These are phyloP conservation scores for Megalopta genalis DNA, from an alignment of 1,140 invertebrate species.

Conservation along the genomic window DNA sequence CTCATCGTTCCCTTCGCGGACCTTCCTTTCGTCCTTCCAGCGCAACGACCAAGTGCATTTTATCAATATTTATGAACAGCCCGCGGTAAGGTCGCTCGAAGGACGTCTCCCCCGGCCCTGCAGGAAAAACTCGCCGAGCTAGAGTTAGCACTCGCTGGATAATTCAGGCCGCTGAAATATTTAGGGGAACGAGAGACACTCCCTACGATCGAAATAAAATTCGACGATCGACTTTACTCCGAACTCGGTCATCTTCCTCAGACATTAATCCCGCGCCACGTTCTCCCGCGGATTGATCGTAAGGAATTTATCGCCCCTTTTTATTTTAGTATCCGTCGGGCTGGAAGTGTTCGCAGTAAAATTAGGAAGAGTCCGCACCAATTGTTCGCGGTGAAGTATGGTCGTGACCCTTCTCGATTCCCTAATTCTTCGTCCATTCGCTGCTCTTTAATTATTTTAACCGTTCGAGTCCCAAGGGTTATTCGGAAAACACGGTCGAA, in stretches of 20 bases:
- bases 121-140: conserved; percentile 6
- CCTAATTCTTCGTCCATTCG: too few relatives aligned
- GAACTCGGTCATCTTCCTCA: not conserved
- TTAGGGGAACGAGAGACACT: not conserved
- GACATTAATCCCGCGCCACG: not conserved
- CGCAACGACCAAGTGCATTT: conserved; percentile 57
- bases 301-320: not conserved
- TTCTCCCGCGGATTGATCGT: too few relatives aligned
- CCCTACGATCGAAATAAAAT: not conserved
- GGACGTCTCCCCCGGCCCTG: conserved; percentile 61
- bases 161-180: not conserved
- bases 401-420: too few relatives aligned
- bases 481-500: too few relatives aligned
- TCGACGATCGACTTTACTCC: too few relatives aligned
- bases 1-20: conserved; percentile 34
- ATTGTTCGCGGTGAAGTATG: too few relatives aligned
- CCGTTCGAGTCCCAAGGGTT: too few relatives aligned
- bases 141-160: not conserved
- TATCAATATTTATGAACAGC: conserved; percentile 73
- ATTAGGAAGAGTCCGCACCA: too few relatives aligned
- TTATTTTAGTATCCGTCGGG: not conserved
- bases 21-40: conserved; percentile 58
- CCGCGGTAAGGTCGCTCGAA: conserved; percentile 68
- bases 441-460: too few relatives aligned
- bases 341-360: too few relatives aligned